A percentile compares a stretch with the other conserved stretches of the same genome.
Evolutionary conservation across 2,888 invertebrate genomes (phyloP).

Genomic region (Atrina japonica): DNA sequence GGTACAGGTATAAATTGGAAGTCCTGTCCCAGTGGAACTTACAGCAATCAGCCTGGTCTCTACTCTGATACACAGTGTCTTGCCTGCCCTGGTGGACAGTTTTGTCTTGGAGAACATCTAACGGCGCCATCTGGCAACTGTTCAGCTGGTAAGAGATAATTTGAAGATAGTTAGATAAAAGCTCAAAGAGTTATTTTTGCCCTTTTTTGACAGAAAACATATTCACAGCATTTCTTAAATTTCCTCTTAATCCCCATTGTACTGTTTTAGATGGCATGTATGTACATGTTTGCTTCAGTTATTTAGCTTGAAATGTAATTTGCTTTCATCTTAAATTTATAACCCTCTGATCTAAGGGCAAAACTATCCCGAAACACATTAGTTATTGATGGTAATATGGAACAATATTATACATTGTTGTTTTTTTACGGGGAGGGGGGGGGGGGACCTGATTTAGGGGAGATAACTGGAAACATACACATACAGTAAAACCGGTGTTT

Average conservation of each 20-base stretch:
- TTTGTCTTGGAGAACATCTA: conserved; percentile 69
- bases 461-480: too few relatives aligned
- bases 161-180: not conserved
- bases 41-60: conserved; percentile 65
- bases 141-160: conserved; percentile 61
- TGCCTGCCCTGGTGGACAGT: conserved; percentile 73
- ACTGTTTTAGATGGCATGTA: not conserved
- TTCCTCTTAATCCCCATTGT: not conserved
- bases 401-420: too few relatives aligned
- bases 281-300: not conserved
- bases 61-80: conserved; percentile 67
- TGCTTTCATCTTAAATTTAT: too few relatives aligned
- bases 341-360: too few relatives aligned
- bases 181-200: not conserved
- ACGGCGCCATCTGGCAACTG: conserved; percentile 68
- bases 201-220: not conserved
- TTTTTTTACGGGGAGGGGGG: too few relatives aligned
- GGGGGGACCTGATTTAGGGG: too few relatives aligned
- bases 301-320: too few relatives aligned
- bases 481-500: too few relatives aligned
- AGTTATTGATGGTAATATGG: too few relatives aligned
- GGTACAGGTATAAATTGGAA: conserved; percentile 73
- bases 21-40: conserved; percentile 76
- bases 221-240: too few relatives aligned
- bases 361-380: too few relatives aligned